phyloP scores from a whole-genome alignment of 2,797 vertebrate species.

The Argentina silus region DNA sequence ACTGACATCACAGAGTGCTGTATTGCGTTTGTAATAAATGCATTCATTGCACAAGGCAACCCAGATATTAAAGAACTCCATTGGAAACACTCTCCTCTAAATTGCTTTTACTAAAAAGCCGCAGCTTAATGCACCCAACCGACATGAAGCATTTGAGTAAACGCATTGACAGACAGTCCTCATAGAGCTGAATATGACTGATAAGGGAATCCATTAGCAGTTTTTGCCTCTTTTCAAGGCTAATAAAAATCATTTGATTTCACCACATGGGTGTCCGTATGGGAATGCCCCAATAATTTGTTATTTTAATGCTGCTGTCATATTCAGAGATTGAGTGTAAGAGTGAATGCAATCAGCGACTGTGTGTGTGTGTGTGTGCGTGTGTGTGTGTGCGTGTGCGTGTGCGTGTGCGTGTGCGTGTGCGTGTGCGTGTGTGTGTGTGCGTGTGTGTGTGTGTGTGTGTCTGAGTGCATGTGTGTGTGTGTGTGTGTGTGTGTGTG shows the following conservation, averaged over 20 bases:
- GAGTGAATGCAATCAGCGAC: conserved; percentile 61
- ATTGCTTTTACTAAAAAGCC: conserved; percentile 74
- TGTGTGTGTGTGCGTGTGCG: no score
- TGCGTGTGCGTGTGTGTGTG: no score
- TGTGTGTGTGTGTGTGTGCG: conserved; percentile 33
- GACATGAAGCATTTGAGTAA: conserved; percentile 69
- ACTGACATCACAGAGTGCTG: conserved; percentile 50
- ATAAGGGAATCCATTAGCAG: conserved; percentile 77
- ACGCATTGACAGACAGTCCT: conserved; percentile 70
- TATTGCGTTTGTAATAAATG: conserved; percentile 59
- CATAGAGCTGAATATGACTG: conserved; percentile 70
- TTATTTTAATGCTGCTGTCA: conserved; percentile 67
- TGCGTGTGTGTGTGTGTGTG: no score
- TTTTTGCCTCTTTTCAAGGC: conserved; percentile 39
- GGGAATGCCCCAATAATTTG: conserved; percentile 58
- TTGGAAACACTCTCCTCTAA: conserved; percentile 64
- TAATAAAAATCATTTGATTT: conserved; percentile 69
- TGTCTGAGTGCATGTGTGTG: no score
- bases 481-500: conserved; percentile 44
- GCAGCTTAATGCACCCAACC: conserved; percentile 64
- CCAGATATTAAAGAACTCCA: conserved; percentile 63
- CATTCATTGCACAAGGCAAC: conserved; percentile 61
- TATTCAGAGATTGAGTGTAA: conserved; percentile 62
- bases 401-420: no score
- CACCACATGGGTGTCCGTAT: conserved; percentile 58